These are phyloP conservation scores for Ophraella communa DNA, from an alignment of 2,888 invertebrate genomes.

Conservation along the genomic window DNA sequence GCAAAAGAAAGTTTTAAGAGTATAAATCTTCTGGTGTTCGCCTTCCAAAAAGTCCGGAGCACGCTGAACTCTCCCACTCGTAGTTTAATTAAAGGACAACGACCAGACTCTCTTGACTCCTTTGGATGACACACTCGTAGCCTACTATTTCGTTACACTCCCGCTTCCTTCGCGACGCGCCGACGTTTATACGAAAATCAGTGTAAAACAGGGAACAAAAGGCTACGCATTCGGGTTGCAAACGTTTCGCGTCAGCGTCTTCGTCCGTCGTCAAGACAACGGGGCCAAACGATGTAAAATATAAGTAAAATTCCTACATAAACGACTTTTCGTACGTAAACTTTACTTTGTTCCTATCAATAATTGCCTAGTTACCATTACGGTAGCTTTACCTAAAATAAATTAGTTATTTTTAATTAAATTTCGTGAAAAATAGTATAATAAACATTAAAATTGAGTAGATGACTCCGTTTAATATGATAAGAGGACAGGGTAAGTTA, in stretches of 20 bases:
- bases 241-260: constrained; percentile 5
- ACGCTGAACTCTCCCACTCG: background rate
- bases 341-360: too few relatives aligned
- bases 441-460: too few relatives aligned
- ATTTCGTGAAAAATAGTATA: too few relatives aligned
- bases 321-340: background rate
- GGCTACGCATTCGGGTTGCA: constrained; percentile 10
- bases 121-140: background rate
- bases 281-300: constrained; percentile 13
- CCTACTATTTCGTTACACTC: constrained; percentile 13
- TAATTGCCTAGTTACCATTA: too few relatives aligned
- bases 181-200: constrained; percentile 13
- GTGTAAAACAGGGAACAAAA: constrained; percentile 19
- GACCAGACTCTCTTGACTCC: constrained; percentile 8
- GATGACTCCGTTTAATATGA: too few relatives aligned
- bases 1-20: too few relatives aligned
- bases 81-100: constrained; percentile 12
- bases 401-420: too few relatives aligned
- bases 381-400: too few relatives aligned
- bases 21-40: too few relatives aligned
- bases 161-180: background rate
- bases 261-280: constrained; percentile 13
- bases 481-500: too few relatives aligned
- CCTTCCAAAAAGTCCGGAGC: background rate
- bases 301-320: background rate